phyloP scores from a whole-genome alignment of 2,113 vertebrate genomes.

The Bagarius yarrelli region DNA sequence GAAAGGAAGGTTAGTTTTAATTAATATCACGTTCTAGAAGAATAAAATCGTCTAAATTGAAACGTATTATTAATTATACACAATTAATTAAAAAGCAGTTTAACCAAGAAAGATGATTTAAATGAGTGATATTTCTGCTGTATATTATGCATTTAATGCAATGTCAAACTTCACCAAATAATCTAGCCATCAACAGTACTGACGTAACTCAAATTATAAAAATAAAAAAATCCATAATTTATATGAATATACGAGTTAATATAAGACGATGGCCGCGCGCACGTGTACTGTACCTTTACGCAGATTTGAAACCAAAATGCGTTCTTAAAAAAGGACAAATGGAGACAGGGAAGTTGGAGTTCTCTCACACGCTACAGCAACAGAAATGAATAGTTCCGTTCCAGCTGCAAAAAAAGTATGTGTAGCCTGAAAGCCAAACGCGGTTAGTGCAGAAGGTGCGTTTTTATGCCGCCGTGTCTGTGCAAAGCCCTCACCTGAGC shows the following conservation, averaged over 20 bases:
- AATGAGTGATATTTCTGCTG: neutral
- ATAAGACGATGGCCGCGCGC: neutral
- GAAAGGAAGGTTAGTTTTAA: no score
- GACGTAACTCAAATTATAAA: neutral
- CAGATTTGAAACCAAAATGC: conserved; percentile 44
- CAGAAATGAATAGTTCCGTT: conserved; percentile 39
- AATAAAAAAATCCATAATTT: neutral
- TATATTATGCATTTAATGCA: neutral
- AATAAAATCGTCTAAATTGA: no score
- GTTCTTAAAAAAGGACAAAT: conserved; percentile 56
- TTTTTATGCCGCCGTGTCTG: conserved; percentile 42
- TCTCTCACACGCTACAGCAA: conserved; percentile 3
- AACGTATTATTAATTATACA: no score
- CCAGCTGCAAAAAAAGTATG: conserved; percentile 45
- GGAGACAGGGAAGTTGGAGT: conserved; percentile 49
- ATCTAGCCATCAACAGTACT: neutral
- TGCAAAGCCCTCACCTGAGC: conserved; percentile 63
- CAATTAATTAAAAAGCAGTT: no score
- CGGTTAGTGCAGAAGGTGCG: conserved; percentile 54
- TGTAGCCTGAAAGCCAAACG: conserved; percentile 49
- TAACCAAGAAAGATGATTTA: neutral
- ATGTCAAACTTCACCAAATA: neutral
- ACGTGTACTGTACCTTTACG: conserved; percentile 41
- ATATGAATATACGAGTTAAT: neutral
- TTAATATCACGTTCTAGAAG: no score